Evolutionary conservation across 2,113 vertebrate genomes (phyloP).

Genomic region (Phyllostomus hastatus): DNA sequence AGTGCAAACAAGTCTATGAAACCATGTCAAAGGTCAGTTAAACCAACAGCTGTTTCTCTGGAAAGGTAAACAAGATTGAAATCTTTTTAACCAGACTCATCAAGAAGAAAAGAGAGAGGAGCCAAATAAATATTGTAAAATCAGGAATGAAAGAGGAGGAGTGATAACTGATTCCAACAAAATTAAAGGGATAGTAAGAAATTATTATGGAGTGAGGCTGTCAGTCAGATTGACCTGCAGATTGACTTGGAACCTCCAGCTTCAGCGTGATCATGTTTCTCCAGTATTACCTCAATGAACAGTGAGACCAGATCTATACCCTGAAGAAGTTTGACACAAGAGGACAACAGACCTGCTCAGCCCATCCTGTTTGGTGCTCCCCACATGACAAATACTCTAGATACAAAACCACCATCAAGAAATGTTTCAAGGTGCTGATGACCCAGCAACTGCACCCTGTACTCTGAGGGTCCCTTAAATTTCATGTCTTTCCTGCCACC

Average conservation of each 20-base stretch:
- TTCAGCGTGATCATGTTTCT: conserved; percentile 83
- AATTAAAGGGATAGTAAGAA: too few relatives aligned
- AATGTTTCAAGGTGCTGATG: conserved; percentile 88
- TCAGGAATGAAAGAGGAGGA: too few relatives aligned
- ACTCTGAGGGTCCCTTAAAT: conserved; percentile 61
- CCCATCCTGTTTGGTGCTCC: conserved; percentile 92
- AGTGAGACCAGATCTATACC: conserved; percentile 89
- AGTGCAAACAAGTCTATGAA: too few relatives aligned
- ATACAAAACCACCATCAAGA: conserved; percentile 89
- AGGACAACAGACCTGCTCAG: conserved; percentile 76
- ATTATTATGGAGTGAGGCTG: neutral
- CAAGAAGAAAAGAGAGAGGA: too few relatives aligned
- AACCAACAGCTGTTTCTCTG: too few relatives aligned
- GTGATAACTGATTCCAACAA: too few relatives aligned
- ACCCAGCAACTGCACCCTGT: conserved; percentile 80
- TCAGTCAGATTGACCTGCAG: accelerated
- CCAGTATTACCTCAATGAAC: conserved; percentile 86
- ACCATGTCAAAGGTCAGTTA: too few relatives aligned
- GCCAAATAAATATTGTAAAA: too few relatives aligned
- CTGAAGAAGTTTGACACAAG: conserved; percentile 66
- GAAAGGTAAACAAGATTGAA: too few relatives aligned
- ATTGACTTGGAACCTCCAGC: accelerated
- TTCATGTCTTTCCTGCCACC: neutral
- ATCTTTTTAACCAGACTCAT: too few relatives aligned
- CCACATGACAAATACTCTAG: conserved; percentile 94